Evolutionary conservation across 2,113 vertebrate genomes (phyloP), one percentile per base, ranked within the genome.

Genomic region (Podilymbus podiceps): DNA sequence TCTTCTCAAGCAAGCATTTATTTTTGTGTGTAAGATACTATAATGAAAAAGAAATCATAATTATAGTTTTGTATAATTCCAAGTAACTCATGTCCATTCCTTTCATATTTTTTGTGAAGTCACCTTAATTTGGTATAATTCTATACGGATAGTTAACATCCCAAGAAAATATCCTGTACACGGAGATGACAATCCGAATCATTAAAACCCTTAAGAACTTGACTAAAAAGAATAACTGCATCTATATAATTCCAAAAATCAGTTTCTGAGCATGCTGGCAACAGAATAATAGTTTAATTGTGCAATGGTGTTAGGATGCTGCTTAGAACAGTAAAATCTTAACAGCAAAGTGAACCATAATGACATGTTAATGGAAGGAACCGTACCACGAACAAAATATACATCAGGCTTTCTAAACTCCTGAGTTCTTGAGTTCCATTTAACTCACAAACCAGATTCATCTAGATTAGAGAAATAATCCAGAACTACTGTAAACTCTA

Each of bases 1-100:
- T 86, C 67, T 87, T 93, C 59, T 96, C 64, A 94, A 93, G 47
- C 35, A 95, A 93, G 94, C 23, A 66, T 62, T 55, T 40, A 35
- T 68, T 72, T 69, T 35, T 60, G 27, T 59, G 13, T 28, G 17
- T 44, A 73, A 89, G 6, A 24, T 33, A 58, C 11, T 23, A 55
- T 7, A 84, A 52, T 20, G 46, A 88, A 93, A 87, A 49, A 76
- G 17, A 77, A 52, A 71, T 71, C 14, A 58, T 20, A 83, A 74
- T 38, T 78, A 72, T 2, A 79, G 22, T 81, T 73, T n/a, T 71
- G 50, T 14, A 44, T 24, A 76, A 74, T 30, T 78, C 30, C 52
- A 68, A 67, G 20, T 64, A 77, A 75, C 14, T 56, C 40, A 25
- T 15, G 2, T 7, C 49, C 13, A 55, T 47, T 68, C 24, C 22